Evolutionary conservation across 2,797 vertebrate species (phyloP).

Genomic region (Sebastes matsubarae): DNA sequence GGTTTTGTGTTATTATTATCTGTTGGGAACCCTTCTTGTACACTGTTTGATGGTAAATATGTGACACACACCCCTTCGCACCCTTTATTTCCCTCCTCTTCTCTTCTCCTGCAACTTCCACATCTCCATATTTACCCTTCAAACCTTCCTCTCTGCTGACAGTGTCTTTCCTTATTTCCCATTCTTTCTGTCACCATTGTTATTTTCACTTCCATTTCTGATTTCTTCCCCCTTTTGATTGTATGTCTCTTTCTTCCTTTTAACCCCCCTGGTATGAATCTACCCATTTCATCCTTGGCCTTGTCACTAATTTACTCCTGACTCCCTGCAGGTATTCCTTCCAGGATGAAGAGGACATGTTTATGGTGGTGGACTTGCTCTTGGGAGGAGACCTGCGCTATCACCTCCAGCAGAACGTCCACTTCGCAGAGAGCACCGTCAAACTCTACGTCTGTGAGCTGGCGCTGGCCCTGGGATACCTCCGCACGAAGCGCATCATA

Average conservation of each 20-base stretch:
- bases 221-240: background rate
- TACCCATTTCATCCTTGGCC: background rate
- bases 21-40: background rate
- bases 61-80: background rate
- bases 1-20: background rate
- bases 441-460: conserved; percentile 95
- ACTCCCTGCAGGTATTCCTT: conserved; percentile 91
- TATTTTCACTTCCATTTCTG: background rate
- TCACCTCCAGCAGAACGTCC: conserved; percentile 94
- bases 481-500: conserved; percentile 90
- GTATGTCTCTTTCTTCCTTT: background rate
- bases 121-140: background rate
- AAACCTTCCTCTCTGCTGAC: background rate
- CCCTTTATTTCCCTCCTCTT: background rate
- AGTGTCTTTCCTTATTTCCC: background rate
- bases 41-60: background rate
- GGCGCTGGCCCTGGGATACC: conserved; percentile 93
- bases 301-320: background rate
- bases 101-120: background rate
- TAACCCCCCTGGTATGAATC: background rate
- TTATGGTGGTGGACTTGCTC: conserved; percentile 98
- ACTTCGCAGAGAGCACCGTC: conserved; percentile 91
- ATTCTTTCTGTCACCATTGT: background rate
- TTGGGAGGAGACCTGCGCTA: conserved; percentile 96
- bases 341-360: conserved; percentile 99